phyloP scores from a whole-genome alignment of 2,797 vertebrate genomes.

The Danio aesculapii region DNA sequence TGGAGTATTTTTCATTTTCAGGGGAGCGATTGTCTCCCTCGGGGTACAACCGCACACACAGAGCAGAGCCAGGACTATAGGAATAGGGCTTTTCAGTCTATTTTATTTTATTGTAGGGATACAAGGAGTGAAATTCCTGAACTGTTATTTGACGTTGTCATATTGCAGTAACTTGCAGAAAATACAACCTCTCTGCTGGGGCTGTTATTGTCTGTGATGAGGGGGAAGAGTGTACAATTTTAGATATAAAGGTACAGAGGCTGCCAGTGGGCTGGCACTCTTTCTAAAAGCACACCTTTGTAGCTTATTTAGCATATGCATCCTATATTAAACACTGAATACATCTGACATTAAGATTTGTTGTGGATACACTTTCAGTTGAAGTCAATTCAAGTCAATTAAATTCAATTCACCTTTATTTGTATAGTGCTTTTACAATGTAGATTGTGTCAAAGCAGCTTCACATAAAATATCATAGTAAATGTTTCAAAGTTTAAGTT shows the following conservation, averaged over 20 bases:
- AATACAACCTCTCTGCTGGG: neutral
- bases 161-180: neutral
- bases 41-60: constrained; percentile 48
- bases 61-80: constrained; percentile 30
- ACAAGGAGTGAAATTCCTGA: constrained; percentile 48
- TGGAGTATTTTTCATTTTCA: constrained; percentile 66
- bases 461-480: no score
- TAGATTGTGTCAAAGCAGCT: no score
- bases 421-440: no score
- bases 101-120: constrained; percentile 49
- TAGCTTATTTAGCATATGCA: neutral
- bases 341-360: no score
- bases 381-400: no score
- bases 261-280: no score
- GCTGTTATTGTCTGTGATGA: constrained; percentile 8
- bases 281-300: no score
- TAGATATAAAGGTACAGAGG: neutral
- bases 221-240: neutral
- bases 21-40: constrained; percentile 62
- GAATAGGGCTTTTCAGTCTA: constrained; percentile 45
- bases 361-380: no score
- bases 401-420: no score
- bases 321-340: neutral
- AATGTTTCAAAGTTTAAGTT: no score
- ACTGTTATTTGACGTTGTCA: constrained; percentile 49